Evolutionary conservation across 2,888 invertebrate genomes (phyloP).

Genomic region (Rhodophaea formosa): DNA sequence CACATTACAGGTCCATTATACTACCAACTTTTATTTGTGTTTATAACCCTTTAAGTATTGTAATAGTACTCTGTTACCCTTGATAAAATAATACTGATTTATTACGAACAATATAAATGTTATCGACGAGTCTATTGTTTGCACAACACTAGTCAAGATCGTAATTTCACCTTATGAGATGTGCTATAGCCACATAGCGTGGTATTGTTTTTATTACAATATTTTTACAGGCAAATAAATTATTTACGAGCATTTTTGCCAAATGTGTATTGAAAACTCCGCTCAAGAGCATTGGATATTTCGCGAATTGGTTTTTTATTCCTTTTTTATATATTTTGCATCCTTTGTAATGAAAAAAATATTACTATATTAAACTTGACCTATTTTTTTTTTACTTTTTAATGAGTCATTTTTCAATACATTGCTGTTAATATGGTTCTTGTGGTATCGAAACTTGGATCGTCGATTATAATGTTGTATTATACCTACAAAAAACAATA

Average conservation of each 20-base stretch:
- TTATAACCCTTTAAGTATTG: no score
- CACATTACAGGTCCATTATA: no score
- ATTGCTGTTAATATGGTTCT: no score
- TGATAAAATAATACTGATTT: neutral
- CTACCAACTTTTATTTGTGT: no score
- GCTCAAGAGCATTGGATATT: slow-evolving; percentile 11
- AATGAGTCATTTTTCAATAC: neutral
- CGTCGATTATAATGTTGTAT: no score
- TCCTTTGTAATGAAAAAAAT: slow-evolving; percentile 16
- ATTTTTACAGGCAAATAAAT: slow-evolving; percentile 55
- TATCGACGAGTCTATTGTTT: neutral
- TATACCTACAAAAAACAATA: no score
- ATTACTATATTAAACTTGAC: slow-evolving; percentile 21
- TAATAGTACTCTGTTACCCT: no score
- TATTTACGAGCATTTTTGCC: slow-evolving; percentile 46
- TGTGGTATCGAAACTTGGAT: no score
- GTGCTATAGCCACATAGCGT: slow-evolving; percentile 30
- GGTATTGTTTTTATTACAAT: slow-evolving; percentile 48
- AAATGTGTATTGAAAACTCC: slow-evolving; percentile 36
- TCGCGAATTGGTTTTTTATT: slow-evolving; percentile 9
- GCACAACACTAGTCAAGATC: slow-evolving; percentile 27
- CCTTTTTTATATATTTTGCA: slow-evolving; percentile 4
- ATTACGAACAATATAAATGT: neutral
- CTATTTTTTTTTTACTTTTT: neutral
- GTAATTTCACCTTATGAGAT: slow-evolving; percentile 43